A percentile compares a stretch with the other conserved stretches of the same genome.
phyloP scores from a whole-genome alignment of 2,888 invertebrate species.

The Unio pictorum region DNA sequence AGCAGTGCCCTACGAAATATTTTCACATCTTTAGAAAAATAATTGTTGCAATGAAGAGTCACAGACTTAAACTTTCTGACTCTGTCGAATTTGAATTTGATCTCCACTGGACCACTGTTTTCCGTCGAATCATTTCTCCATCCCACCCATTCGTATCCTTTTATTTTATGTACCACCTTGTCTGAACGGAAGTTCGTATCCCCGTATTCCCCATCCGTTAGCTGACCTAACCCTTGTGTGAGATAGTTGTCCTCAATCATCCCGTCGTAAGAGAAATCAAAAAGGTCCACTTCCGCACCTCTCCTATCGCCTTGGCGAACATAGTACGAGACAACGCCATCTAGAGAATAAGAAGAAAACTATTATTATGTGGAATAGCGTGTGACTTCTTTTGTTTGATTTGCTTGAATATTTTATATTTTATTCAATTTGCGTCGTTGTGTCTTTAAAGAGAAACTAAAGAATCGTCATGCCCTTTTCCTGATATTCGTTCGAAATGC shows the following conservation, averaged over 20 bases:
- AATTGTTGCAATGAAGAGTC: conserved; percentile 87
- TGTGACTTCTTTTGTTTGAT: no score
- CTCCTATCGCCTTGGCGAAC: conserved; percentile 93
- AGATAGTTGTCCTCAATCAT: conserved; percentile 75
- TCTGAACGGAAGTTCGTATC: conserved; percentile 82
- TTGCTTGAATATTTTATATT: no score
- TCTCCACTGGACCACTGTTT: conserved; percentile 78
- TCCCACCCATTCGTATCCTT: conserved; percentile 90
- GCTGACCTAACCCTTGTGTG: conserved; percentile 85
- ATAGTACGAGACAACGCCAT: conserved; percentile 87
- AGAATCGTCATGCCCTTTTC: no score
- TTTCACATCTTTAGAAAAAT: conserved; percentile 87
- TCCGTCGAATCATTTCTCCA: conserved; percentile 81
- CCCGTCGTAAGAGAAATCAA: conserved; percentile 89
- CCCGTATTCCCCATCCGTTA: conserved; percentile 85
- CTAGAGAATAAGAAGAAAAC: conserved; percentile 73
- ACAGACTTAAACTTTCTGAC: conserved; percentile 89
- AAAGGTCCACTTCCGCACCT: conserved; percentile 85
- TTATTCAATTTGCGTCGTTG: no score
- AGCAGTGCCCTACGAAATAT: conserved; percentile 86
- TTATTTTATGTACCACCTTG: conserved; percentile 77
- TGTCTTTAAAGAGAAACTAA: no score
- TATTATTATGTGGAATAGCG: background rate
- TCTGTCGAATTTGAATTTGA: conserved; percentile 89
- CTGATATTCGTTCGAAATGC: no score